Conservation (phyloP, 2,888 invertebrate species). For the Shargacucullia verbasci region DNA sequence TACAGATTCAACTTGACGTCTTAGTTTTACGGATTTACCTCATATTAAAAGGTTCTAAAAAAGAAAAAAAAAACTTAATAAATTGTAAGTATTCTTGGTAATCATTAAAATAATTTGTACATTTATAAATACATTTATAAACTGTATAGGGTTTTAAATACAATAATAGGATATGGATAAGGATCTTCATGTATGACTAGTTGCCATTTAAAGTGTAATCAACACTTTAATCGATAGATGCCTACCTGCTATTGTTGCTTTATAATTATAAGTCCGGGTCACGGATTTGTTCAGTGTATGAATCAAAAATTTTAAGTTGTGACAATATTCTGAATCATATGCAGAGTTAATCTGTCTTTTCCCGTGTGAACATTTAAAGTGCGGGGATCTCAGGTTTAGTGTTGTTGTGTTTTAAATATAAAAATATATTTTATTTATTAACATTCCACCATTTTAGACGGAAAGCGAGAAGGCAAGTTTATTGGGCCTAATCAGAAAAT, state of each 20-base stretch:
- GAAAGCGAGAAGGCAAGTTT: no score
- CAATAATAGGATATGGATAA: slow-evolving; percentile 61
- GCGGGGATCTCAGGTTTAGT: not conserved
- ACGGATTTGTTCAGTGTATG: slow-evolving; percentile 35
- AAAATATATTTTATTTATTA: no score
- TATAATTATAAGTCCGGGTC: slow-evolving; percentile 57
- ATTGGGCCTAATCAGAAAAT: no score
- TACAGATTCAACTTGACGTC: no score
- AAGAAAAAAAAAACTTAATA: slow-evolving; percentile 8
- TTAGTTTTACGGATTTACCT: slow-evolving; percentile 11
- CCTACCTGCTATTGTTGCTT: slow-evolving; percentile 34
- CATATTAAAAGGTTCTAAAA: slow-evolving; percentile 20
- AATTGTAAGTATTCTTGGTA: no score
- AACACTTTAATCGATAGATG: slow-evolving; percentile 43
- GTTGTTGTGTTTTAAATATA: no score
- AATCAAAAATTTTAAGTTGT: slow-evolving; percentile 25
- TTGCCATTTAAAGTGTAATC: slow-evolving; percentile 59
- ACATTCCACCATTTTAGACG: no score
- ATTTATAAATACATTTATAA: no score
- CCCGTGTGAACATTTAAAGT: not conserved
- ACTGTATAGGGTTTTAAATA: slow-evolving; percentile 15
- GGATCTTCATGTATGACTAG: slow-evolving; percentile 57
- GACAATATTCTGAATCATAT: slow-evolving; percentile 13
- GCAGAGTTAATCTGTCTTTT: not conserved
- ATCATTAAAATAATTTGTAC: no score